These are phyloP conservation scores for Campoletis sonorensis DNA, from an alignment of 1,140 invertebrate species.

Conservation along the genomic window DNA sequence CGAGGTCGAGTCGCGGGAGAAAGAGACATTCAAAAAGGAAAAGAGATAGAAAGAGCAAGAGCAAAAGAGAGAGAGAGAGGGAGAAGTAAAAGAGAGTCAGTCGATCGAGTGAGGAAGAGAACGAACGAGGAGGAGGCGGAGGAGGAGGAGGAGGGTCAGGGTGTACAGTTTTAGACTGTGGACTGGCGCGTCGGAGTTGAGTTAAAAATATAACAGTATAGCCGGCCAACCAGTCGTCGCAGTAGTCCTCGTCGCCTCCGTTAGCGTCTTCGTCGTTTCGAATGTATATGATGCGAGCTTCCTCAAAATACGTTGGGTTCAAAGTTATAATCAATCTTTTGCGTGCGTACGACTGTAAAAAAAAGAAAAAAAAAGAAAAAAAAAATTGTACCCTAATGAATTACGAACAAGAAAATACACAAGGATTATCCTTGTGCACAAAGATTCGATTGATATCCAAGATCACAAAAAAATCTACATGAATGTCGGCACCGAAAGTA, in stretches of 20 bases:
- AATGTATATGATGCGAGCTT: not conserved
- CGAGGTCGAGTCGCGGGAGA: slow-evolving; percentile 54
- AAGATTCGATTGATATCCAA: no score
- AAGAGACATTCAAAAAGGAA: slow-evolving; percentile 26
- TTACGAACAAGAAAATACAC: no score
- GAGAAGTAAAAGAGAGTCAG: slow-evolving; percentile 43
- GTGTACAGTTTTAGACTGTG: slow-evolving; percentile 74
- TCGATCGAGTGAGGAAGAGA: slow-evolving; percentile 48
- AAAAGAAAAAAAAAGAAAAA: not conserved
- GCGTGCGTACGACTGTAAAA: not conserved
- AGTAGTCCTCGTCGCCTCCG: slow-evolving; percentile 19
- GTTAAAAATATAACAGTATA: slow-evolving; percentile 76
- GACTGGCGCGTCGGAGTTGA: slow-evolving; percentile 72
- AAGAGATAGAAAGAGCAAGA: slow-evolving; percentile 25
- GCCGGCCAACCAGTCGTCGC: slow-evolving; percentile 62
- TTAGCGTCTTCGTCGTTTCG: not conserved
- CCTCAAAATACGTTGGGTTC: not conserved
- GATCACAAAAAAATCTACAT: no score
- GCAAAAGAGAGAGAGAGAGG: slow-evolving; percentile 6
- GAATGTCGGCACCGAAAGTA: no score
- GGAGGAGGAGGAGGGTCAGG: slow-evolving; percentile 56
- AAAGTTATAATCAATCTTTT: not conserved
- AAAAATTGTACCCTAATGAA: not conserved
- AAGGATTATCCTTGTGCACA: no score
- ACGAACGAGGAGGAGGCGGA: slow-evolving; percentile 53